Conservation (phyloP, 2,888 invertebrate species). For the Apodemia mormo region DNA sequence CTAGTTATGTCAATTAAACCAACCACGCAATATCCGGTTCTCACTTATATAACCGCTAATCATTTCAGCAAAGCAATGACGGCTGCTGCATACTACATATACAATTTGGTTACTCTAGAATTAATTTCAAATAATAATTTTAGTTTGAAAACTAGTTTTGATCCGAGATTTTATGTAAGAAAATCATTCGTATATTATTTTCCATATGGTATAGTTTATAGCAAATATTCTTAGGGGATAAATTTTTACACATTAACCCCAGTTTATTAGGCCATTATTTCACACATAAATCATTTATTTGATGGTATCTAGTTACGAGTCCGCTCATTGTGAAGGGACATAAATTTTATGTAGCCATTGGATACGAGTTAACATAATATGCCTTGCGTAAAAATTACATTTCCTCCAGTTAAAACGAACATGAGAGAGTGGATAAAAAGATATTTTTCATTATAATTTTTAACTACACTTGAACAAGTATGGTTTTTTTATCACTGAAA, state of each 20-base stretch:
- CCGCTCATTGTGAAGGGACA: background rate
- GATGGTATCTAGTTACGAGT: constrained; percentile 1
- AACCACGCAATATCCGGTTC: constrained; percentile 2
- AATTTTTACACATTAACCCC: background rate
- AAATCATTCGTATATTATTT: too few species aligned
- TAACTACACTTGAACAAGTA: too few species aligned
- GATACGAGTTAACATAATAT: background rate
- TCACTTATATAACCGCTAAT: background rate
- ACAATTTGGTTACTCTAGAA: too few species aligned
- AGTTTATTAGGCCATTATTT: constrained; percentile 5
- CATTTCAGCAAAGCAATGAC: background rate
- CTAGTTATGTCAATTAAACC: background rate
- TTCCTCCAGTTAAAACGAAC: background rate
- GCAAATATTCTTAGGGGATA: background rate
- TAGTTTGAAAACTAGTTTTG: too few species aligned
- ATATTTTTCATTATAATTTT: background rate
- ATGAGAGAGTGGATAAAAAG: background rate
- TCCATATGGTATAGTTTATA: too few species aligned
- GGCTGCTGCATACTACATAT: too few species aligned
- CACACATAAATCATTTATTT: constrained; percentile 5
- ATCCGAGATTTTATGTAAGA: too few species aligned
- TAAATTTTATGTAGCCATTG: constrained; percentile 8
- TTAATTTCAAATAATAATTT: too few species aligned
- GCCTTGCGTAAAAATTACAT: background rate
- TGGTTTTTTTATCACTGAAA: background rate